phyloP scores from a whole-genome alignment of 2,113 vertebrate genomes.

The Saccopteryx leptura region DNA sequence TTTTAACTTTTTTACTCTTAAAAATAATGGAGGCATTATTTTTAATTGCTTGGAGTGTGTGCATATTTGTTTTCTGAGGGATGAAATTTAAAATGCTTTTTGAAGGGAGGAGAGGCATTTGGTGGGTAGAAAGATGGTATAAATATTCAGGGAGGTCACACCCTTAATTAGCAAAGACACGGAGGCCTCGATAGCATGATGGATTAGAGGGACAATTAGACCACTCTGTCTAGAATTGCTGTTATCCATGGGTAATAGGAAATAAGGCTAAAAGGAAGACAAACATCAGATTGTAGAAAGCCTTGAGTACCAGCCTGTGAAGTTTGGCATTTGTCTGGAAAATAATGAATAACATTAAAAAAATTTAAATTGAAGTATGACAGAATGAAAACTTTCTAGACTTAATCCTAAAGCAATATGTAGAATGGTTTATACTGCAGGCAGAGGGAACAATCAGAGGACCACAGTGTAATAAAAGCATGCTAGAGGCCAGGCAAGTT shows the following conservation, averaged over 20 bases:
- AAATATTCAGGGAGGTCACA: background rate
- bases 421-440: slow-evolving; percentile 1
- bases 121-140: background rate
- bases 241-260: background rate
- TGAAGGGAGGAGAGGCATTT: background rate
- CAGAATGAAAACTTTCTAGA: slow-evolving; percentile 17
- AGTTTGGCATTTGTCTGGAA: slow-evolving; percentile 38
- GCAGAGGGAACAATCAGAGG: background rate
- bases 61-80: slow-evolving; percentile 19
- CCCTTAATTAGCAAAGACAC: background rate
- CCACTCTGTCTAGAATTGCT: background rate
- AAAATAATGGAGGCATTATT: slow-evolving; percentile 46
- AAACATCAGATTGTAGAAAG: background rate
- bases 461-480: background rate
- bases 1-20: background rate
- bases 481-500: background rate
- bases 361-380: slow-evolving; percentile 5
- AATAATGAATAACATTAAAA: slow-evolving; percentile 2
- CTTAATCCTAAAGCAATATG: background rate
- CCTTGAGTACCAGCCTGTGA: slow-evolving; percentile 3
- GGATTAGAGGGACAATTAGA: background rate
- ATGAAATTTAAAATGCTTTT: slow-evolving; percentile 42
- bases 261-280: background rate
- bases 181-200: background rate
- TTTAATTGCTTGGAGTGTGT: slow-evolving; percentile 34